Conservation (phyloP, 2,113 vertebrate species). For the Acinonyx jubatus region DNA sequence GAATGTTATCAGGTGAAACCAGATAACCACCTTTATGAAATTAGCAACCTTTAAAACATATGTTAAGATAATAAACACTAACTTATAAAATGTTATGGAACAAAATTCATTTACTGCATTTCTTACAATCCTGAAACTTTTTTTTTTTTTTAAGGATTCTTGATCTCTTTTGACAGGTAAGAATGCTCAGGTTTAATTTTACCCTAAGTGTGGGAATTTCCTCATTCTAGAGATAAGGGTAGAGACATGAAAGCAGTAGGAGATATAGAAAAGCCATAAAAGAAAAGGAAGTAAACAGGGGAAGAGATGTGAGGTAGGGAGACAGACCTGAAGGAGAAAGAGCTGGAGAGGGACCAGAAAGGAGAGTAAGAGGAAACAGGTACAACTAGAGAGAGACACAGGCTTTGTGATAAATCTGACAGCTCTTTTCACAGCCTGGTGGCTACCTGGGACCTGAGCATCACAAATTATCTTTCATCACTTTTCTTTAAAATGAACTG, state of each 20-base stretch:
- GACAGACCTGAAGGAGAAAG: background rate
- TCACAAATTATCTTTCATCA: background rate
- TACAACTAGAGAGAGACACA: background rate
- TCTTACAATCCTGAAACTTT: background rate
- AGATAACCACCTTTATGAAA: conserved; percentile 9
- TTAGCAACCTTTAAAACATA: background rate
- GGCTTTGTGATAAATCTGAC: background rate
- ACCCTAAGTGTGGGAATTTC: background rate
- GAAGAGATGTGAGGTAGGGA: background rate
- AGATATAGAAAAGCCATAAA: background rate
- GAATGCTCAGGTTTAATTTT: background rate
- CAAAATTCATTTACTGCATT: background rate
- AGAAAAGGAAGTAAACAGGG: background rate
- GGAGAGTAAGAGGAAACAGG: background rate
- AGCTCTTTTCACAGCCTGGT: background rate
- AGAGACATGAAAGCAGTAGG: background rate
- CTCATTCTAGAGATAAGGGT: background rate
- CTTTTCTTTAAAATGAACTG: background rate
- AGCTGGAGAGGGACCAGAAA: background rate
- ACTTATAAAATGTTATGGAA: background rate
- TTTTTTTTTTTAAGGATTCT: background rate
- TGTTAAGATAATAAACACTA: conserved; percentile 14
- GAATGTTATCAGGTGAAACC: conserved; percentile 2
- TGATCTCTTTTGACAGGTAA: background rate
- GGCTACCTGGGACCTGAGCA: background rate